Conservation (phyloP, 1,140 invertebrate genomes). For the Drosophila mayri region DNA sequence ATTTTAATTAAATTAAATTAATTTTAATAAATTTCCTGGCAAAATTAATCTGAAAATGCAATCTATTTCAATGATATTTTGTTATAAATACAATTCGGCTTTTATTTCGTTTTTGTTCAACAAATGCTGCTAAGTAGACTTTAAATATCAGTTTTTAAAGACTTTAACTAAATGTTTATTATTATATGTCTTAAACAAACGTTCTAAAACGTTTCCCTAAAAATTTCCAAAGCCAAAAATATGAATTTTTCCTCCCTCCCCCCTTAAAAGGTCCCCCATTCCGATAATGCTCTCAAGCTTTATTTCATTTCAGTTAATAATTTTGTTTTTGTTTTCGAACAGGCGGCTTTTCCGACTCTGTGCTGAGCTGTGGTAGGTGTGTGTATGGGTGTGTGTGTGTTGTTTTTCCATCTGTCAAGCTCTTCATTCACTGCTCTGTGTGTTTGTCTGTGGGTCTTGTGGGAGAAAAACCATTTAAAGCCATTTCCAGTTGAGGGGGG, state of each 20-base stretch:
- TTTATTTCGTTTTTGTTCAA: background rate
- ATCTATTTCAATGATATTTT: background rate
- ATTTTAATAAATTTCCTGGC: no score
- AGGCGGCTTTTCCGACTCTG: constrained; percentile 12
- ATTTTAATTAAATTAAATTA: no score
- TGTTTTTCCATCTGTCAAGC: constrained; percentile 49
- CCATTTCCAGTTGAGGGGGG: constrained; percentile 32
- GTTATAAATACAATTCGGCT: background rate
- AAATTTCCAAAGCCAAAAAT: background rate
- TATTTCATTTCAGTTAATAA: background rate
- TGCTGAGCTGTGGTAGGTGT: constrained; percentile 1
- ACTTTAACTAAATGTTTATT: background rate
- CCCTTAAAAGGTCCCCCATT: background rate
- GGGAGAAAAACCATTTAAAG: constrained; percentile 66
- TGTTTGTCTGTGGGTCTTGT: constrained; percentile 37
- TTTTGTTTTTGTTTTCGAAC: background rate
- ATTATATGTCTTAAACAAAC: background rate
- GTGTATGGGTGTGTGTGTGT: background rate
- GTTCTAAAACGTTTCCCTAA: background rate
- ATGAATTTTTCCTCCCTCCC: background rate
- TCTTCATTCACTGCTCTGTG: constrained; percentile 55
- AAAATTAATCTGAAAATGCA: background rate
- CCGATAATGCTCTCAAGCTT: background rate
- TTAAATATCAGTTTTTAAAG: background rate
- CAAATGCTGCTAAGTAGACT: background rate